Base-by-base conservation (phyloP, 2,888 invertebrate species). In the Tromatobia lineatoria region DNA sequence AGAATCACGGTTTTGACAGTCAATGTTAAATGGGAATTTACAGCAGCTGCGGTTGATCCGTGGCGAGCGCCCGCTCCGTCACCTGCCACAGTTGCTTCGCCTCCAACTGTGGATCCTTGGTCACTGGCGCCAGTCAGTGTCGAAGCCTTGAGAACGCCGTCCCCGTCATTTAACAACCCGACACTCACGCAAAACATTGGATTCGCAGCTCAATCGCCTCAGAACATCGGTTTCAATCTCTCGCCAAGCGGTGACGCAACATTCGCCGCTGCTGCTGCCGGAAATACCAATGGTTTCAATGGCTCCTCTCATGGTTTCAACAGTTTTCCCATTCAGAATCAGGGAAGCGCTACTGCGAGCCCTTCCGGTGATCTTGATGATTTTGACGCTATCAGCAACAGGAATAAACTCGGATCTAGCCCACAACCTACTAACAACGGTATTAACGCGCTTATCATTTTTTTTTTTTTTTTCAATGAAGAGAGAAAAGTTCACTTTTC, bases 301-400 rank as follows among this genome's bases (percentile, higher is more conserved):
- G 92, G 91, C 15, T 87, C 91, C 69, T 91, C 89, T 45, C 85
- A 87, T 77, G 89, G 88, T 77, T 91, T 91, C 82, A 92, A 91
- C 73, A 89, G 91, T 85, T 92, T 91, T 76, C 38, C 91, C 67
- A 64, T 87, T 13, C 90, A 90, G 57, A 92, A 89, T 87, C 92
- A 90, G 70, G 88, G 88, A 87, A 90, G 88, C 83, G 82, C 89
- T 38, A 86, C 85, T 15, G 82, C 82, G 66, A 92, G 92, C 88
- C 95, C 96, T 3, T 94, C 95, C 1, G 95, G 96, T 7, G 97
- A 97, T 93, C 95, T 98, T 92, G 98, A 98, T 93, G 98, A 98
- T 93, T 98, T 98, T 94, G 98, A 98, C 94, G 95, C 97, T 86
- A 96, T 98, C 87, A 97, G 97, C 83, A 97, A 97, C 94, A 95